These are phyloP conservation scores for Lysiphlebus fabarum DNA, from an alignment of 1,140 invertebrate genomes.

Conservation along the genomic window DNA sequence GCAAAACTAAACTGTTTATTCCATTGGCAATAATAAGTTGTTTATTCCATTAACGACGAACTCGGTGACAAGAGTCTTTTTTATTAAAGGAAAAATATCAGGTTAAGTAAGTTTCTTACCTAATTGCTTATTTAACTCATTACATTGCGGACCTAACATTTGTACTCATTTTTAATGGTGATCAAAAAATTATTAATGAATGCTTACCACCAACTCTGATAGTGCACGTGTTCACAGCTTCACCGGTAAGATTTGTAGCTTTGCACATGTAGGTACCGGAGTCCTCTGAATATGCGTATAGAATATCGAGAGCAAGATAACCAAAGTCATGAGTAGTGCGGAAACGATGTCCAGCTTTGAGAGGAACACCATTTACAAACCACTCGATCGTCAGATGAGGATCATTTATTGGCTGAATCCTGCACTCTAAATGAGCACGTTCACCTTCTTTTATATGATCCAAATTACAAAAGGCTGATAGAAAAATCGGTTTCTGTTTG, in stretches of 20 bases:
- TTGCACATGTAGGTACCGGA: conserved; percentile 92
- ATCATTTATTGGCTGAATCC: conserved; percentile 93
- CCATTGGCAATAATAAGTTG: too few species aligned
- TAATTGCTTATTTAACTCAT: too few species aligned
- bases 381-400: conserved; percentile 93
- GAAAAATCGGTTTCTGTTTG: conserved; percentile 80
- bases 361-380: conserved; percentile 57
- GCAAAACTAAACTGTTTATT: too few species aligned
- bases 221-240: conserved; percentile 86
- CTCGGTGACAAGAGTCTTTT: too few species aligned
- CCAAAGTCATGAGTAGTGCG: conserved; percentile 95
- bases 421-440: conserved; percentile 91
- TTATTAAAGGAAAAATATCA: too few species aligned
- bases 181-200: too few species aligned
- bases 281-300: conserved; percentile 94
- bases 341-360: conserved; percentile 73
- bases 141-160: too few species aligned
- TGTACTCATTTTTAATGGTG: too few species aligned
- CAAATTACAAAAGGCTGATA: conserved; percentile 79
- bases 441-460: conserved; percentile 87
- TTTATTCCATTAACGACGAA: too few species aligned
- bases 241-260: conserved; percentile 86
- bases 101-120: too few species aligned
- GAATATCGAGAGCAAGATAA: conserved; percentile 89
- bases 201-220: conserved; percentile 76